Evolutionary conservation across 2,113 vertebrate genomes (phyloP), one percentile per base, ranked within the genome.

Genomic region (Kryptolebias marmoratus): DNA sequence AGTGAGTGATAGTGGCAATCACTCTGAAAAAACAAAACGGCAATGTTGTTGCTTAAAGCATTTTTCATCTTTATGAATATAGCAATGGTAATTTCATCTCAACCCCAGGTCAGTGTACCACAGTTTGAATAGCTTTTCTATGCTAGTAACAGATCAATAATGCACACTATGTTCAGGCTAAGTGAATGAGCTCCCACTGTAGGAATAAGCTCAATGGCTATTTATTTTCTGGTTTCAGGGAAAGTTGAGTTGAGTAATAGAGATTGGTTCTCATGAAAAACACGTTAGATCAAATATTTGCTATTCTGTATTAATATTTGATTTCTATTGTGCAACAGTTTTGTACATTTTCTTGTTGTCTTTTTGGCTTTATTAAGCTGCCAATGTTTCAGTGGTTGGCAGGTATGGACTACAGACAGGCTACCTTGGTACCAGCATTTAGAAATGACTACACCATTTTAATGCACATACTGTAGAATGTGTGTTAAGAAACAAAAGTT

Each of bases 1-100:
- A 42, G 30, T 1, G 36, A 68, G 4, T 71, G 69, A 81, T 68
- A 68, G 32, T 61, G 12, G 65, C 65, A 71, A 44, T 80, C 67
- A 77, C 27, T 50, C 44, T 53, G 50, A 66, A 71, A 52, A 64
- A 68, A 45, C 1, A 27, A 68, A 66, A 70, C 44, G 61, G 31
- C 71, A 59, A 31, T 5, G 5, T 12, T 2, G 30, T 58, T 30
- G 70, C 54, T 39, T 60, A 31, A 32, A 59, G 62, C 15, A 0
- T 47, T 78, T 62, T 28, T 5, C 54, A 71, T 58, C 44, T 47
- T 42, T 70, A 69, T 52, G n/a, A 61, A 5, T 52, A 15, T 16
- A 11, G 27, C 13, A 7, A 30, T 42, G 56, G 8, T 67, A 39
- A 81, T 83, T 74, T 75, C 49, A 61, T 56, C 58, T 67, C 1